Evolutionary conservation across 2,888 invertebrate species (phyloP), one percentile per base, ranked within the genome.

Genomic region (Hypselothyrea guttata): DNA sequence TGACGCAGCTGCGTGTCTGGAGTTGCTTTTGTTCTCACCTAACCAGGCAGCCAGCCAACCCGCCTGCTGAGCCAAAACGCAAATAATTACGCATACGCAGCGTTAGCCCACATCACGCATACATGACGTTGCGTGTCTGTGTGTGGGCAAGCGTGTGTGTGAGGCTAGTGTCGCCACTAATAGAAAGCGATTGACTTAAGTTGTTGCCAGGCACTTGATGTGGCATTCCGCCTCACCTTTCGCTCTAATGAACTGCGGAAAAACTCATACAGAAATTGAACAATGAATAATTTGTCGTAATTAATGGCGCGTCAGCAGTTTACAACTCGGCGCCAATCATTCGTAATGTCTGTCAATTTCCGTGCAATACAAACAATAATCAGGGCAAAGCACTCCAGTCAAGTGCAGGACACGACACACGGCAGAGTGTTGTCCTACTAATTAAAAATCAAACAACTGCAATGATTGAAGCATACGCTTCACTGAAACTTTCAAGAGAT

Each of bases 21-120:
- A 57, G 44, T 15, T 49, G 53, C 44, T 40, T 57, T 53, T 62
- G 46, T 65, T 38, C 46, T 5, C 28, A 28, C 31, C 9, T 27
- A 12, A 11, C 31, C 48, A 45, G 22, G 11, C 37, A 4, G 27
- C 31, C 35, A 16, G 38, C 15, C 46, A 33, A 35, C 18, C n/a
- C 4, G 30, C 35, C 45, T 11, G 35, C 38, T 44, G 37, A 47
- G 52, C 40, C 46, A 55, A 42, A 57, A 55, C 62, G 54, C 64
- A 81, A 75, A 82, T 83, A 83, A 82, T 83, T 81, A 76, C 76
- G 73, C 78, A 77, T 82, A 79, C 75, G 66, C 71, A 47, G 28
- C 57, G 65, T 67, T 44, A 45, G 18, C 62, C 59, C 48, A 48
- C 59, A 63, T 22, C 71, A 70, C 66, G 66, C 64, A 69, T 61